Evolutionary conservation across 92 coral and sea anemone genomes (phyloP), one percentile per base, ranked within the genome.

Genomic region (Hydrozoanthus gracilis): DNA sequence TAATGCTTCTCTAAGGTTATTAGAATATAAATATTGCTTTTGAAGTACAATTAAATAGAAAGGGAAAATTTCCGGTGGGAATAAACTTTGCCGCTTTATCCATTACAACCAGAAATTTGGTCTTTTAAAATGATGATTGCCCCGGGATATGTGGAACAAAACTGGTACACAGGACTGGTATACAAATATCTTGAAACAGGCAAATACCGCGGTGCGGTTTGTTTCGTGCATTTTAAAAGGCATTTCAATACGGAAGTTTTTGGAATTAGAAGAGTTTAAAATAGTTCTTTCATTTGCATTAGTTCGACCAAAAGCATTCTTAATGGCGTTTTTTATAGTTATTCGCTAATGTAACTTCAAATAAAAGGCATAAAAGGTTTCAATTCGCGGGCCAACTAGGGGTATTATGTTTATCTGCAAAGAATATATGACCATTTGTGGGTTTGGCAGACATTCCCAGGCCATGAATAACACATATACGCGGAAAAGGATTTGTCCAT

Each of bases 381-480:
- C 12, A 67, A 70, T 80, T 56, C 67, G 55, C 66, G 45, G 5
- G 73, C 73, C 18, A 76, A 76, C 82, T 76, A 76, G 85, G 73
- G 58, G 85, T 80, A 80, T 80, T 80, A 65, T 80, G 17, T 48
- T 49, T 66, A 65, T 64, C 8, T 18, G 47, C n/a, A 11, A 68
- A 27, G 46, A 18, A 66, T 8, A 65, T 20, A 66, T 27, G 73
- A 65, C 73, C 85, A 80, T 64, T 80, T 80, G 85, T 56, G 51
- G 8, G 47, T 45, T 4, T n/a, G 13, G 60, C 74, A 20, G 61
- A 46, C 58, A 48, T 80, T 80, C 75, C 73, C 85, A 80, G 85
- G 74, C 56, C 17, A 49, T 80, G 73, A 80, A 80, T 79, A 47
- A 80, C 39, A 27, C 39, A 27, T 27, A 27, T 27, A 66, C 74